phyloP scores from a whole-genome alignment of 2,888 invertebrate species.

The Cetonia aurata region DNA sequence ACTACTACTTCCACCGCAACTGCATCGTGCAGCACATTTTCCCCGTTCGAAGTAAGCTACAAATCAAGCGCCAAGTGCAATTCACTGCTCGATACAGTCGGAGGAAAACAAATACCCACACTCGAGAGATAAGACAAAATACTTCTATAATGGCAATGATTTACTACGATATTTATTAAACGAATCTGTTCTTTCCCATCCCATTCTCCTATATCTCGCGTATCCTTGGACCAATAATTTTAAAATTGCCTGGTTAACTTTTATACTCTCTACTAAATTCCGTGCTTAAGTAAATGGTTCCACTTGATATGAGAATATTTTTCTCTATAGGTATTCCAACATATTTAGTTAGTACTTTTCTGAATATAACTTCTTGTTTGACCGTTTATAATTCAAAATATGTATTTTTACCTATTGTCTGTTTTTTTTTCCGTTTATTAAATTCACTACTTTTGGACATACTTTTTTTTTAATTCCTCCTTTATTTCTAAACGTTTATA shows the following conservation, averaged over 20 bases:
- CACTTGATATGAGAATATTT: neutral
- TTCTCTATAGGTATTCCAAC: no score
- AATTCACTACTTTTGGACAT: no score
- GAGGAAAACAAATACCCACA: conserved; percentile 18
- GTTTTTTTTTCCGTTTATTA: no score
- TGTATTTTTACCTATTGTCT: no score
- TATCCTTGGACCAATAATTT: conserved; percentile 5
- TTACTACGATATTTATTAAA: conserved; percentile 38
- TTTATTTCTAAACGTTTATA: no score
- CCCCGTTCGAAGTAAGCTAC: conserved; percentile 27
- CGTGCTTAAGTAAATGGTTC: neutral
- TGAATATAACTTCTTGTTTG: no score
- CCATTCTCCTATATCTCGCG: neutral
- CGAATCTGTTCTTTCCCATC: conserved; percentile 12
- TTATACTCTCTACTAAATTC: neutral
- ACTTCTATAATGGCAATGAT: conserved; percentile 38
- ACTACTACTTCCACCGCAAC: conserved; percentile 22
- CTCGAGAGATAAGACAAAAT: conserved; percentile 33
- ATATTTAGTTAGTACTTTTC: no score
- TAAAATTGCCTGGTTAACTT: neutral
- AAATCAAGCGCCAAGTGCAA: conserved; percentile 45
- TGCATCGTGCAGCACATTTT: conserved; percentile 32
- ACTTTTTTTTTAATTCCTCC: no score
- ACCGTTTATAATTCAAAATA: no score
- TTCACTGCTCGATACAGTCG: conserved; percentile 36